A percentile compares a stretch with the other conserved stretches of the same genome.
These are phyloP conservation scores for Zenarchopterus dispar DNA, from an alignment of 2,797 vertebrate species.

Conservation along the genomic window DNA sequence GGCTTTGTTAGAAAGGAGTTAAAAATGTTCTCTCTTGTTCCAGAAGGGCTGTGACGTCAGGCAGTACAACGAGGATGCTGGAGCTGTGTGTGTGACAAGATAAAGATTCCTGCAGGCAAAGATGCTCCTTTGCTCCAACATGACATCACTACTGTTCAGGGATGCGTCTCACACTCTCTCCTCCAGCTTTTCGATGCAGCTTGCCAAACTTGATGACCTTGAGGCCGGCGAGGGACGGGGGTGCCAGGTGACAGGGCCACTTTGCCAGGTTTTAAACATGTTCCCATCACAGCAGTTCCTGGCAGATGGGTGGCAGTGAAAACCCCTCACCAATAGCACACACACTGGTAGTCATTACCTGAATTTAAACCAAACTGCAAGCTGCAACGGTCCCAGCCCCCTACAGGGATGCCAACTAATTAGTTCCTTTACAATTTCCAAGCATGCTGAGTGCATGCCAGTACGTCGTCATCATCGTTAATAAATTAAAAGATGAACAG, in stretches of 20 bases:
- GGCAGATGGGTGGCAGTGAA: constrained; percentile 41
- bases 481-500: constrained; percentile 78
- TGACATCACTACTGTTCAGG: constrained; percentile 56
- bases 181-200: constrained; percentile 40
- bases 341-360: constrained; percentile 45
- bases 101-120: constrained; percentile 54
- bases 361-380: constrained; percentile 55
- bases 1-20: background rate
- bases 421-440: constrained; percentile 71
- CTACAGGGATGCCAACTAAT: constrained; percentile 68
- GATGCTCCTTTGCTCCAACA: constrained; percentile 53
- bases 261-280: constrained; percentile 69
- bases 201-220: constrained; percentile 64
- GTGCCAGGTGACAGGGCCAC: constrained; percentile 69
- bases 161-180: constrained; percentile 60
- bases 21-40: constrained; percentile 9
- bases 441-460: constrained; percentile 63
- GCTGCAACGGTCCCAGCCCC: constrained; percentile 36
- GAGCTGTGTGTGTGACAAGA: constrained; percentile 28
- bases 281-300: constrained; percentile 56
- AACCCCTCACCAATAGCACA: constrained; percentile 24
- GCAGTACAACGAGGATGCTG: constrained; percentile 21
- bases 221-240: constrained; percentile 53
- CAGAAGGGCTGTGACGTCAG: constrained; percentile 17
- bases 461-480: constrained; percentile 73